phyloP scores from a whole-genome alignment of 2,113 vertebrate genomes.

The Mola mola region DNA sequence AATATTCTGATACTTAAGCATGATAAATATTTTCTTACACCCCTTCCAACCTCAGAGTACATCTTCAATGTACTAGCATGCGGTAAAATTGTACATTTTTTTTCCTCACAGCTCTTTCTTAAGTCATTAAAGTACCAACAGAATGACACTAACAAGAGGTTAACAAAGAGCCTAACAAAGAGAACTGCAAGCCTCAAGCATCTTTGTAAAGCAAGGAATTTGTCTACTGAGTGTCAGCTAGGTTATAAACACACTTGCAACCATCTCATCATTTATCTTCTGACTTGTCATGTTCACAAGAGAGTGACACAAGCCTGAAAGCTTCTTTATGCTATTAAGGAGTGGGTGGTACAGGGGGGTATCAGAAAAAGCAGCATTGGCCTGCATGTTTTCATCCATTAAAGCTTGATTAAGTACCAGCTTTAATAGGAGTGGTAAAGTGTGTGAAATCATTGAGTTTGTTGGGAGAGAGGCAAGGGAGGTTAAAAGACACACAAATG shows the following conservation, averaged over 20 bases:
- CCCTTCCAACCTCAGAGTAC: background rate
- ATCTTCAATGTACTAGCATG: slow-evolving; percentile 24
- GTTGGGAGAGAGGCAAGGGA: slow-evolving; percentile 30
- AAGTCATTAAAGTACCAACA: slow-evolving; percentile 13
- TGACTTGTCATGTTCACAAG: slow-evolving; percentile 51
- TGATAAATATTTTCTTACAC: too few species aligned
- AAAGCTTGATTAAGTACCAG: slow-evolving; percentile 56
- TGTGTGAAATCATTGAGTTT: slow-evolving; percentile 33
- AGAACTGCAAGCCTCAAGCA: background rate
- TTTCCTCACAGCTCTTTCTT: slow-evolving; percentile 10
- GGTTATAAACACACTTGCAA: slow-evolving; percentile 68
- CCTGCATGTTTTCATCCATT: slow-evolving; percentile 45
- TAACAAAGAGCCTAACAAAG: slow-evolving; percentile 15
- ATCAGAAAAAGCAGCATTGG: slow-evolving; percentile 28
- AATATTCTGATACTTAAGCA: too few species aligned
- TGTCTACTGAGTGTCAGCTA: slow-evolving; percentile 43
- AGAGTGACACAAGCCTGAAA: slow-evolving; percentile 35
- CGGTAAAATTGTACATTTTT: too few species aligned
- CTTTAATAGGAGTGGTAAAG: slow-evolving; percentile 34
- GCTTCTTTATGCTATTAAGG: slow-evolving; percentile 32
- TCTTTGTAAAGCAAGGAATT: slow-evolving; percentile 54
- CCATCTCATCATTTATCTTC: slow-evolving; percentile 64
- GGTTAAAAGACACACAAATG: slow-evolving; percentile 81
- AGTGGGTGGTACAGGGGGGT: slow-evolving; percentile 16
- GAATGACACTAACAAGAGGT: slow-evolving; percentile 11